A percentile compares a stretch with the other conserved stretches of the same genome.
phyloP scores from a whole-genome alignment of 2,797 vertebrate species.

The Steatocranus sp. region DNA sequence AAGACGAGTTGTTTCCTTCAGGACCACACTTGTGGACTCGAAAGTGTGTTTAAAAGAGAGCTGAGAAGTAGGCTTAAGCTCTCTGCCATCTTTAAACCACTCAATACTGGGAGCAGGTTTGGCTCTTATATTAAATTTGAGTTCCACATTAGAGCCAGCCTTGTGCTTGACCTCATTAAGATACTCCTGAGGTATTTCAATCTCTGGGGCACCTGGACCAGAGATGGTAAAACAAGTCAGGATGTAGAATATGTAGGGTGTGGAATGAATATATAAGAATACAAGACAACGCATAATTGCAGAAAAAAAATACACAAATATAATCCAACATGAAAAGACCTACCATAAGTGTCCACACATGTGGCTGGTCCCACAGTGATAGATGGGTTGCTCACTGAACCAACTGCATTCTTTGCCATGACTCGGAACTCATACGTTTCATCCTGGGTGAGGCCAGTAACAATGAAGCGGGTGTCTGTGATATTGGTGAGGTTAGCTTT shows the following conservation, averaged over 20 bases:
- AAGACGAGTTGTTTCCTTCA: conserved; percentile 88
- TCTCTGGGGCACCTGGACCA: conserved; percentile 87
- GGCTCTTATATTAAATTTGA: conserved; percentile 91
- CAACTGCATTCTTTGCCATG: conserved; percentile 93
- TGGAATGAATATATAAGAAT: not conserved
- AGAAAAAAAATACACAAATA: not conserved
- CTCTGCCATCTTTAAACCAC: conserved; percentile 93
- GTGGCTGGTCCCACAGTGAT: conserved; percentile 86
- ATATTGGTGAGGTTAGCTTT: conserved; percentile 92
- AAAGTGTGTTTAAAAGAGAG: conserved; percentile 85
- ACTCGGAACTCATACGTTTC: conserved; percentile 92
- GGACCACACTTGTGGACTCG: conserved; percentile 83
- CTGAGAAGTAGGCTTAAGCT: conserved; percentile 81
- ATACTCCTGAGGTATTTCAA: conserved; percentile 91
- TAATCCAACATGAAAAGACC: conserved; percentile 8
- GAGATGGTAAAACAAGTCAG: not conserved
- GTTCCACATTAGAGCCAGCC: conserved; percentile 85
- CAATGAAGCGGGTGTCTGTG: conserved; percentile 84
- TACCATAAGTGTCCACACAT: conserved; percentile 94
- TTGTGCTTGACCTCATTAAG: conserved; percentile 88
- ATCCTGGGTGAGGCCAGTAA: conserved; percentile 89
- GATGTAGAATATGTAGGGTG: not conserved
- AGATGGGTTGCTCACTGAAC: conserved; percentile 94
- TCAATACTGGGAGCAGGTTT: conserved; percentile 95
- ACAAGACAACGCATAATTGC: not conserved